Evolutionary conservation across 2,113 vertebrate genomes (phyloP).

Genomic region (Sitta europaea): DNA sequence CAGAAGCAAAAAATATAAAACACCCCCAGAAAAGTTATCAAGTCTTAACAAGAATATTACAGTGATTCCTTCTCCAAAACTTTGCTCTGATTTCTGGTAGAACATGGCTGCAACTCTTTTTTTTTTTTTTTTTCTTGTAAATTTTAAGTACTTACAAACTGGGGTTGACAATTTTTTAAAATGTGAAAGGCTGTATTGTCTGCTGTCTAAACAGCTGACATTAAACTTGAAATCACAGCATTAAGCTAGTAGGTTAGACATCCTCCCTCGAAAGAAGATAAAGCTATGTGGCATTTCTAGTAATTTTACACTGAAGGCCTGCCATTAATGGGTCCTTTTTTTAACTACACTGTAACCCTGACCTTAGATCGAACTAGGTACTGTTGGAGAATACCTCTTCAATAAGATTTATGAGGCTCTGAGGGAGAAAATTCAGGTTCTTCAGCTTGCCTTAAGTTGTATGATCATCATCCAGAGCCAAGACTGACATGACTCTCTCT

Average conservation of each 20-base stretch:
- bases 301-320: background rate
- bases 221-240: background rate
- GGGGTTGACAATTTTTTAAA: background rate
- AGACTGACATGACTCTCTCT: background rate
- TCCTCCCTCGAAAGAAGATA: background rate
- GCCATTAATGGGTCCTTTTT: background rate
- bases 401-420: background rate
- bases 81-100: background rate
- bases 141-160: background rate
- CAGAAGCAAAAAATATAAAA: background rate
- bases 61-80: background rate
- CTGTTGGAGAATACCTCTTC: background rate
- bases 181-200: background rate
- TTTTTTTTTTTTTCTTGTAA: fast-evolving
- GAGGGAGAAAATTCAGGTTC: background rate
- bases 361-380: background rate
- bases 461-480: background rate
- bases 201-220: background rate
- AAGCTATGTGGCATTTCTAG: background rate
- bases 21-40: background rate
- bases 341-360: background rate
- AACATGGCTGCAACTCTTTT: background rate
- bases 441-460: fast-evolving
- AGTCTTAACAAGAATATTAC: background rate
- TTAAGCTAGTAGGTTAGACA: background rate